A percentile compares a stretch with the other conserved stretches of the same genome.
Evolutionary conservation across 2,888 invertebrate genomes (phyloP).

Genomic region (Rotaria sp.): DNA sequence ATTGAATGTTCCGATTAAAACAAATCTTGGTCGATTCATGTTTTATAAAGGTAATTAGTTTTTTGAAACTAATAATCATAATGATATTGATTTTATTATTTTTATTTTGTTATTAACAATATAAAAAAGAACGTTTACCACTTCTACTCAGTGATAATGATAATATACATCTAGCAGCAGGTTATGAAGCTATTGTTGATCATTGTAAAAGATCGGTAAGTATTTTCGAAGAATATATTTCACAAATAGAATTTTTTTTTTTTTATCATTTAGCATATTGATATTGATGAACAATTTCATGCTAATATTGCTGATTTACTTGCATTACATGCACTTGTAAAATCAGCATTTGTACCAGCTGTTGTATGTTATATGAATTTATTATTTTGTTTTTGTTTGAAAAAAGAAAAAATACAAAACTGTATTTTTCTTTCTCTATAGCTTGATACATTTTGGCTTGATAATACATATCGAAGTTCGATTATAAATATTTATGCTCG

Average conservation of each 20-base stretch:
- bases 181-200: background rate
- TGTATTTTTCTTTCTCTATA: background rate
- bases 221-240: background rate
- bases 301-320: background rate
- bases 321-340: background rate
- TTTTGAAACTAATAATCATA: too few relatives aligned
- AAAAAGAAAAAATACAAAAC: too few relatives aligned
- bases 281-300: background rate
- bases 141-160: background rate
- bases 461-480: background rate
- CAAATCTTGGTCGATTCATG: background rate
- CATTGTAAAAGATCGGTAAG: slow-evolving; percentile 9
- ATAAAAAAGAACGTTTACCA: background rate
- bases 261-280: background rate
- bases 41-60: background rate
- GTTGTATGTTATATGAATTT: background rate
- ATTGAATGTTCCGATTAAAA: background rate
- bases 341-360: slow-evolving; percentile 19
- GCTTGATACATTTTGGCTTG: slow-evolving; percentile 24
- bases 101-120: too few relatives aligned
- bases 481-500: background rate
- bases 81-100: too few relatives aligned
- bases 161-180: background rate
- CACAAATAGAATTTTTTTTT: background rate
- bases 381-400: background rate